A percentile compares a stretch with the other conserved stretches of the same genome.
phyloP scores from a whole-genome alignment of 2,113 vertebrate genomes.

The Alethe diademata region DNA sequence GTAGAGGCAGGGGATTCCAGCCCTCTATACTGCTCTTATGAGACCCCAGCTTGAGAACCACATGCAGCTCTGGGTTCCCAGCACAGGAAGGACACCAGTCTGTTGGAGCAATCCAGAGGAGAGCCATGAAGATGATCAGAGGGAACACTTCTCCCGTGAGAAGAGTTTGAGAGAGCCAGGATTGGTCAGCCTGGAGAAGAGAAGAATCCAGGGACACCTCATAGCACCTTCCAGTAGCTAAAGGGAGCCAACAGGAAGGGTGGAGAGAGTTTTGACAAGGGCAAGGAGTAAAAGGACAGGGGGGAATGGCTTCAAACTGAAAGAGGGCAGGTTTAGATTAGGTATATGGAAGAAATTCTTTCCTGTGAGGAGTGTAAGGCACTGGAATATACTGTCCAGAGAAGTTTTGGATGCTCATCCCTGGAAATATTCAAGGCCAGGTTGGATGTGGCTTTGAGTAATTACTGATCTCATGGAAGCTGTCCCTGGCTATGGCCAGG shows the following conservation, averaged over 20 bases:
- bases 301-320: background rate
- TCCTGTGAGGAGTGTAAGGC: background rate
- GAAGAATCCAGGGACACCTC: background rate
- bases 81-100: background rate
- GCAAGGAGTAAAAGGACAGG: background rate
- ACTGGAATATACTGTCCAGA: accelerated
- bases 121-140: too few relatives aligned
- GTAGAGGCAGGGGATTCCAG: background rate
- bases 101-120: background rate
- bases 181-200: background rate
- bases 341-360: background rate
- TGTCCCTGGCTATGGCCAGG: too few relatives aligned
- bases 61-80: background rate
- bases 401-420: background rate
- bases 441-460: background rate
- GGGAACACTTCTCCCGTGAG: background rate
- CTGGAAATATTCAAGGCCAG: background rate
- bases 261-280: background rate
- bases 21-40: background rate
- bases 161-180: background rate
- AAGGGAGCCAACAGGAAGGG: background rate
- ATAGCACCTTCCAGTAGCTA: too few relatives aligned
- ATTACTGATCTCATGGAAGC: background rate
- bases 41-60: background rate
- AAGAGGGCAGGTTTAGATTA: background rate